Evolutionary conservation across 1,140 invertebrate genomes (phyloP).

Genomic region (Zaprionus ghesquierei): DNA sequence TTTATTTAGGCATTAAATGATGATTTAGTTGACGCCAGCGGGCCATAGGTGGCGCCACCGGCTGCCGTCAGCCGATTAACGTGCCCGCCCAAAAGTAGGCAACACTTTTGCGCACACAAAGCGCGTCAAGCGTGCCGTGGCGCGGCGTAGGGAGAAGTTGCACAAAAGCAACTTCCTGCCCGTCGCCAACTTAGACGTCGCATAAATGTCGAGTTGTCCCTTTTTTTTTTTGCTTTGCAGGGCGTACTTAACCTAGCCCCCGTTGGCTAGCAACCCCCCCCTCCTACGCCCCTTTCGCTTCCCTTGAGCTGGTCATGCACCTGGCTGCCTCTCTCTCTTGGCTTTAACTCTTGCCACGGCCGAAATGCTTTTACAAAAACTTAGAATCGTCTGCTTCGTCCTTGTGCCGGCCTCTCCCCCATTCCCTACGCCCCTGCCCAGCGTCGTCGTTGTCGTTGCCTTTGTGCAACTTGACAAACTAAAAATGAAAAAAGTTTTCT

Average conservation of each 20-base stretch:
- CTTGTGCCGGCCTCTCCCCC: neutral
- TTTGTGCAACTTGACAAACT: constrained; percentile 80
- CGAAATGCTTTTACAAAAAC: constrained; percentile 52
- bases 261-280: no score
- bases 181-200: no score
- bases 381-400: constrained; percentile 32
- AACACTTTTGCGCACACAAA: constrained; percentile 26
- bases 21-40: constrained; percentile 4
- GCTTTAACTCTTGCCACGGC: constrained; percentile 1
- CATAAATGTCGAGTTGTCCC: constrained; percentile 68
- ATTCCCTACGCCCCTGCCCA: neutral
- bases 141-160: neutral
- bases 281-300: no score
- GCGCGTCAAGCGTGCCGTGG: neutral
- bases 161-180: constrained; percentile 24
- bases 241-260: neutral
- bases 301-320: neutral
- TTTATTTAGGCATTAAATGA: constrained; percentile 21
- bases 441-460: constrained; percentile 41
- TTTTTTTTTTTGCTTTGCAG: no score
- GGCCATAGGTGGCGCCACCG: constrained; percentile 50
- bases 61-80: constrained; percentile 32
- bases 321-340: neutral
- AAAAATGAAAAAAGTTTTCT: constrained; percentile 78
- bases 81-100: constrained; percentile 42